phyloP scores from a whole-genome alignment of 2,113 vertebrate species.

The Amia ocellicauda region DNA sequence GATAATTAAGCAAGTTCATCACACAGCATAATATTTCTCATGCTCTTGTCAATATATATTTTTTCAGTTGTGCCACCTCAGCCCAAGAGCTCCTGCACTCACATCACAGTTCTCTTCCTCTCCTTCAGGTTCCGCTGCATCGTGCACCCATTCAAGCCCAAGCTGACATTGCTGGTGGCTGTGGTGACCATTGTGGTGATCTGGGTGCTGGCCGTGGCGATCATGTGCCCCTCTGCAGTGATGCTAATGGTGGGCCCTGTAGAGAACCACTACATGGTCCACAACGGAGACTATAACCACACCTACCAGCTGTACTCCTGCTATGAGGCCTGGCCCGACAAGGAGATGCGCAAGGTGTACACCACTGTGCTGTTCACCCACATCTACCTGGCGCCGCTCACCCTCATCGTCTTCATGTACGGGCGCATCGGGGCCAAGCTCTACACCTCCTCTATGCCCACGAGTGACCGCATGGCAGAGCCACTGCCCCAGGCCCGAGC shows the following conservation, averaged over 20 bases:
- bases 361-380: slow-evolving; percentile 66
- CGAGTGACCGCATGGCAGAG: slow-evolving; percentile 37
- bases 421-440: slow-evolving; percentile 66
- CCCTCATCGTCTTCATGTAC: slow-evolving; percentile 66
- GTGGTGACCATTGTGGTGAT: slow-evolving; percentile 63
- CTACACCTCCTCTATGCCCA: slow-evolving; percentile 49
- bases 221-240: slow-evolving; percentile 68
- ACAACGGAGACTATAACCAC: slow-evolving; percentile 54
- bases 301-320: slow-evolving; percentile 63
- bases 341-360: slow-evolving; percentile 68
- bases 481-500: slow-evolving; percentile 17
- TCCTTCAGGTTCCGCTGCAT: slow-evolving; percentile 68
- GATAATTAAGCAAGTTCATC: too few species aligned
- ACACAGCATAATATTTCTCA: too few species aligned
- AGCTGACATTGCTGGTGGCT: slow-evolving; percentile 57
- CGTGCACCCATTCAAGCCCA: slow-evolving; percentile 68
- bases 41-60: too few species aligned
- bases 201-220: slow-evolving; percentile 63
- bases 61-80: too few species aligned
- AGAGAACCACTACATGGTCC: slow-evolving; percentile 60
- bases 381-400: slow-evolving; percentile 69
- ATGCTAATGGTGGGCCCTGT: slow-evolving; percentile 61
- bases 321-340: slow-evolving; percentile 68
- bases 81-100: too few species aligned
- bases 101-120: neutral